Evolutionary conservation across 2,797 vertebrate genomes (phyloP).

Genomic region (Ateles fusciceps): DNA sequence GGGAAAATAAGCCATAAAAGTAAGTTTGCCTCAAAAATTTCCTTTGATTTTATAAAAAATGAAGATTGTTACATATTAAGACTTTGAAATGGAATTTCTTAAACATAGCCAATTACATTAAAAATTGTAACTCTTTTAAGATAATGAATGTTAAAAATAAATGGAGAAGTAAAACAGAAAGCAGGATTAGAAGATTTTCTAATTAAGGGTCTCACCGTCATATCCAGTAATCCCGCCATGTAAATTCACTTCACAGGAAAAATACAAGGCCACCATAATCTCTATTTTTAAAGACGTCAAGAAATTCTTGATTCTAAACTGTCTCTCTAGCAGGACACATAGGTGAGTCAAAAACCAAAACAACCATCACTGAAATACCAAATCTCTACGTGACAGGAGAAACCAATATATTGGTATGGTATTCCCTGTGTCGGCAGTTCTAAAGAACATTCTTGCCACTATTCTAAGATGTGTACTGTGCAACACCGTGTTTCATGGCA

Average conservation of each 20-base stretch:
- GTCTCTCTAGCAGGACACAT: background rate
- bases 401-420: background rate
- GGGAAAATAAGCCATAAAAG: background rate
- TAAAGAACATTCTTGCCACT: conserved; percentile 10
- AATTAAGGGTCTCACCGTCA: background rate
- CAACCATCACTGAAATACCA: conserved; percentile 3
- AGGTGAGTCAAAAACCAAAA: conserved; percentile 31
- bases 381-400: background rate
- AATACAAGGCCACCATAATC: conserved; percentile 10
- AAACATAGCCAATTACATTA: conserved; percentile 44
- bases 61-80: background rate
- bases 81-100: conserved; percentile 48
- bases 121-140: conserved; percentile 37
- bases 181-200: conserved; percentile 13
- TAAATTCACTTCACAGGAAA: conserved; percentile 19
- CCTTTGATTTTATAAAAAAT: conserved; percentile 5
- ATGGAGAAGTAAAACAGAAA: conserved; percentile 17
- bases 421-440: conserved; percentile 1
- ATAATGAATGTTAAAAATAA: conserved; percentile 37
- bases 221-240: conserved; percentile 26
- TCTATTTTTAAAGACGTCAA: background rate
- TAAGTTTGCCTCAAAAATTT: conserved; percentile 40
- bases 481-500: conserved; percentile 24
- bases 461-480: conserved; percentile 9
- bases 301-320: conserved; percentile 35